Conservation (phyloP, 2,797 vertebrate genomes). For the Spheniscus humboldti region DNA sequence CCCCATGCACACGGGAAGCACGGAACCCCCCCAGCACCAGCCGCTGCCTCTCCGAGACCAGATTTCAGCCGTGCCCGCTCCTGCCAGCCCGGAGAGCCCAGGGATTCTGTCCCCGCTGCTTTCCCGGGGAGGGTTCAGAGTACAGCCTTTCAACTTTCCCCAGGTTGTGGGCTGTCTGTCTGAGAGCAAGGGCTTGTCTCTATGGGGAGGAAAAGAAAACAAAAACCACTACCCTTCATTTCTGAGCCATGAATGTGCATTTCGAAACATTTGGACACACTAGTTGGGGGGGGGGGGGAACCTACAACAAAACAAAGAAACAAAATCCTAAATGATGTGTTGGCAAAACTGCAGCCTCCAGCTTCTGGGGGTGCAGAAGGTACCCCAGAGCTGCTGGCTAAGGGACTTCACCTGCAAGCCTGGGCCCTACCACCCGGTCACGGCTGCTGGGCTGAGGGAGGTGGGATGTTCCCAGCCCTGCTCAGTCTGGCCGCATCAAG, state of each 20-base stretch:
- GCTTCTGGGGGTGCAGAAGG: neutral
- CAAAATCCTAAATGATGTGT: neutral
- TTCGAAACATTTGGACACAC: neutral
- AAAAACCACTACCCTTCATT: neutral
- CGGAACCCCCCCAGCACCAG: neutral
- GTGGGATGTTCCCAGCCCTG: neutral
- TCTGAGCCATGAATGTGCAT: neutral
- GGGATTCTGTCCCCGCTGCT: neutral
- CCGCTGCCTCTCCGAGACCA: accelerated
- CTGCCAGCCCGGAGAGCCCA: neutral
- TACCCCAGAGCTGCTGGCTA: neutral
- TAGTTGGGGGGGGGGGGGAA: too few species aligned
- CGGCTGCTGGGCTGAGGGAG: neutral
- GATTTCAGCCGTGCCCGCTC: neutral
- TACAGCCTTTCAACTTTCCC: neutral
- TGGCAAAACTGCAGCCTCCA: neutral
- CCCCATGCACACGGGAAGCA: neutral
- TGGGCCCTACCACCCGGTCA: neutral
- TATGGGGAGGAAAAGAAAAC: too few species aligned
- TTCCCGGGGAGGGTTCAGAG: neutral
- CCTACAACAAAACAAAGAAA: neutral
- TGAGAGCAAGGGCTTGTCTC: neutral
- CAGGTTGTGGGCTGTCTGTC: neutral
- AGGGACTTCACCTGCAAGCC: neutral
- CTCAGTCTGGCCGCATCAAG: neutral